phyloP scores from a whole-genome alignment of 2,888 invertebrate genomes.

The Ephialtes manifestator region DNA sequence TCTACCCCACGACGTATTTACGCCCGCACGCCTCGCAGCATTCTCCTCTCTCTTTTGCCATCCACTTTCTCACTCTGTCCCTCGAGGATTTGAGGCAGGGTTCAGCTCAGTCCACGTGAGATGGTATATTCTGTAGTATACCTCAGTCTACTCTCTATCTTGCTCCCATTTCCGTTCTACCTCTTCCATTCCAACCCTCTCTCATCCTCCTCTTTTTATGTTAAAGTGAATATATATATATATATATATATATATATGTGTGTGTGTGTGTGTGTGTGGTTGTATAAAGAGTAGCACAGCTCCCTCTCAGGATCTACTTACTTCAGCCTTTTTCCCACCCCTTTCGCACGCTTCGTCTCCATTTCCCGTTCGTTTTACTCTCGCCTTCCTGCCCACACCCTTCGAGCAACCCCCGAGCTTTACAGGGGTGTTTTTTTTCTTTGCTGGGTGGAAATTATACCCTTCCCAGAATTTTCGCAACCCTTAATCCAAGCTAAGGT shows the following conservation, averaged over 20 bases:
- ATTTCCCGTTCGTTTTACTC: conserved; percentile 42
- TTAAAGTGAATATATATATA: neutral
- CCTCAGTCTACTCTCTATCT: conserved; percentile 48
- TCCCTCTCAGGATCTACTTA: conserved; percentile 36
- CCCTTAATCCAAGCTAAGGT: neutral
- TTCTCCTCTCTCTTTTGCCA: conserved; percentile 28
- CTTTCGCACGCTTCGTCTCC: conserved; percentile 42
- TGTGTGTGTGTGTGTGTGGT: neutral
- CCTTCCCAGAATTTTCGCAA: conserved; percentile 21
- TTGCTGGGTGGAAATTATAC: no score
- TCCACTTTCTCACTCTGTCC: conserved; percentile 42
- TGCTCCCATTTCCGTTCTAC: conserved; percentile 56
- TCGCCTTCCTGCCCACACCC: conserved; percentile 15
- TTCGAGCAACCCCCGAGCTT: neutral
- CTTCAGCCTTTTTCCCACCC: conserved; percentile 25
- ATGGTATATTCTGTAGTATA: neutral
- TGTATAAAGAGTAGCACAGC: conserved; percentile 6
- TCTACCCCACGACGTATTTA: conserved; percentile 60
- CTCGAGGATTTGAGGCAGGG: conserved; percentile 49
- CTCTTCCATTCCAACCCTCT: neutral
- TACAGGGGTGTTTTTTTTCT: conserved; percentile 25
- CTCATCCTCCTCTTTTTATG: conserved; percentile 20
- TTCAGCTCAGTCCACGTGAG: conserved; percentile 35
- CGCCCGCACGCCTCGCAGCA: conserved; percentile 53
- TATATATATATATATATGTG: neutral